Evolutionary conservation across 2,113 vertebrate species (phyloP).

Genomic region (Capreolus pygargus): DNA sequence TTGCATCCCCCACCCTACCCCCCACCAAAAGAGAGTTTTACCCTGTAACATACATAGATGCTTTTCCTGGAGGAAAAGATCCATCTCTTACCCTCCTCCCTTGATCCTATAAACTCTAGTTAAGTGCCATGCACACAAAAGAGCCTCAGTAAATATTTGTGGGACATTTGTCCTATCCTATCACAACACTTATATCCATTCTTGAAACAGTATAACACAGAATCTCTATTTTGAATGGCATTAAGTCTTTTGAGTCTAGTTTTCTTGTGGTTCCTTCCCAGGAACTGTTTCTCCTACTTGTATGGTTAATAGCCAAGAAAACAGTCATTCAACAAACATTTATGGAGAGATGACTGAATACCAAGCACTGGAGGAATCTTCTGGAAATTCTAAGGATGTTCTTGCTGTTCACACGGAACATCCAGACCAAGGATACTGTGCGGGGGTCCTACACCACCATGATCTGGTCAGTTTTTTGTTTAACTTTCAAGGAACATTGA

Average conservation of each 20-base stretch:
- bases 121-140: background rate
- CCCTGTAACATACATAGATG: background rate
- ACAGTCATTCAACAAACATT: background rate
- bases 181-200: background rate
- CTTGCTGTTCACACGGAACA: background rate
- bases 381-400: background rate
- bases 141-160: background rate
- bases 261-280: background rate
- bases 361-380: background rate
- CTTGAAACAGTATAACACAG: background rate
- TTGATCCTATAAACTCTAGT: background rate
- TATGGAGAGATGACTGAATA: background rate
- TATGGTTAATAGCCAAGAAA: background rate
- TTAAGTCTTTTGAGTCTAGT: background rate
- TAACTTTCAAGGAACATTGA: background rate
- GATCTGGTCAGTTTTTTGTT: background rate
- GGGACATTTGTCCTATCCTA: background rate
- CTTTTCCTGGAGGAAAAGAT: background rate
- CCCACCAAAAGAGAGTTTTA: background rate
- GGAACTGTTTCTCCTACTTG: background rate
- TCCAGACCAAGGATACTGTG: background rate
- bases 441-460: background rate
- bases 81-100: background rate
- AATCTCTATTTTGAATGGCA: background rate
- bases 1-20: background rate